Percentiles rank a stretch among this genome's conserved stretches.
Evolutionary conservation across 2,888 invertebrate genomes (phyloP).

Genomic region (Caenorhabditis sulstoni): DNA sequence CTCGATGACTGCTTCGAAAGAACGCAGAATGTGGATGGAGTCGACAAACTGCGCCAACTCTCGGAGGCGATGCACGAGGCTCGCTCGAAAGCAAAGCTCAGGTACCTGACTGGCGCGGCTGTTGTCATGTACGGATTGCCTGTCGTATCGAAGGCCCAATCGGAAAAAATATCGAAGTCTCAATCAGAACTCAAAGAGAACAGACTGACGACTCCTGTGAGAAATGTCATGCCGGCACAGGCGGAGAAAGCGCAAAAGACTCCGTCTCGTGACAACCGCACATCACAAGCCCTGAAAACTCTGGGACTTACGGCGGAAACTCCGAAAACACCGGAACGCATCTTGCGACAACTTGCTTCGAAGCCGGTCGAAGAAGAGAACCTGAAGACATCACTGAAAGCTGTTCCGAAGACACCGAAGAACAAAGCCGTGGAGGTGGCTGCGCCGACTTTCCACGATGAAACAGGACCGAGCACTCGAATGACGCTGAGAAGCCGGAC

Average conservation of each 20-base stretch:
- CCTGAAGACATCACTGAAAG: background rate
- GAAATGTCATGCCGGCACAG: background rate
- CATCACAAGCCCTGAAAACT: too few relatives aligned
- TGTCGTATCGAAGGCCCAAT: slow-evolving; percentile 40
- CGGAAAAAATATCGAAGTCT: slow-evolving; percentile 19
- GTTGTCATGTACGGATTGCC: slow-evolving; percentile 77
- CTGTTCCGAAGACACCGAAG: slow-evolving; percentile 11
- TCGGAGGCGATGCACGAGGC: slow-evolving; percentile 67
- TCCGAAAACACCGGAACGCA: background rate
- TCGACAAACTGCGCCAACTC: slow-evolving; percentile 54
- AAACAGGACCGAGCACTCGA: background rate
- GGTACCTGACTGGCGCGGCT: slow-evolving; percentile 74
- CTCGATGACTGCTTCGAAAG: slow-evolving; percentile 61
- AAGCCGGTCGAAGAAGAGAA: background rate
- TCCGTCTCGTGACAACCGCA: background rate
- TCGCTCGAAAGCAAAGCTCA: slow-evolving; percentile 66
- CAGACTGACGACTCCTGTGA: background rate
- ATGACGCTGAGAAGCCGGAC: slow-evolving; percentile 14
- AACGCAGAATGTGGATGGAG: slow-evolving; percentile 5
- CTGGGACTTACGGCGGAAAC: background rate
- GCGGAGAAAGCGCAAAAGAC: background rate
- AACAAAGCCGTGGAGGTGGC: background rate
- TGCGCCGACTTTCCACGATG: background rate
- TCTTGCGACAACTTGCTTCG: background rate
- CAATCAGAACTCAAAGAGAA: background rate